Conservation (phyloP, 2,888 invertebrate species). For the Eucera pruinosa region DNA sequence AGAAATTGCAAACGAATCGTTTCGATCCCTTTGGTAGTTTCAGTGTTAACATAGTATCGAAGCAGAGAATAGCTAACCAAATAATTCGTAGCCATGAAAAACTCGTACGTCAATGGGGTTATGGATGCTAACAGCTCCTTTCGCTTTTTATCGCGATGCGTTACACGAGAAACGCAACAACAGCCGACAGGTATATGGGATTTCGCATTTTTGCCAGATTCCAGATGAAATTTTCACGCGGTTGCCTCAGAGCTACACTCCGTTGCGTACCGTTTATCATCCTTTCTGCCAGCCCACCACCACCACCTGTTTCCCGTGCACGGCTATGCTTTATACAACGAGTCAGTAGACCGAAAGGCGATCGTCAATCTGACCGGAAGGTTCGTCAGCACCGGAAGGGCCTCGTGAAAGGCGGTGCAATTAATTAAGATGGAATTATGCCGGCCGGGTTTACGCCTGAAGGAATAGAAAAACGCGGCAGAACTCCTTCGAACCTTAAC, state of each 20-base stretch:
- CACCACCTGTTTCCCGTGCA: slow-evolving; percentile 40
- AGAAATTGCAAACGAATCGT: no score
- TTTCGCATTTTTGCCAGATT: slow-evolving; percentile 19
- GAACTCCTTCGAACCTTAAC: neutral
- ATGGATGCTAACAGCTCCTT: neutral
- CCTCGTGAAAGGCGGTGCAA: slow-evolving; percentile 55
- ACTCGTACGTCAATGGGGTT: no score
- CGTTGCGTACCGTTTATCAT: slow-evolving; percentile 39
- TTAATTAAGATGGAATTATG: slow-evolving; percentile 59
- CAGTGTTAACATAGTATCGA: no score
- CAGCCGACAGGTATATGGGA: neutral
- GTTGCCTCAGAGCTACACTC: slow-evolving; percentile 9
- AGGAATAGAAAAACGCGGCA: slow-evolving; percentile 30
- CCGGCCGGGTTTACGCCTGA: slow-evolving; percentile 31
- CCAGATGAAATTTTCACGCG: slow-evolving; percentile 31
- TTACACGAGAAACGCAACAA: neutral
- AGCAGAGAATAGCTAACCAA: no score
- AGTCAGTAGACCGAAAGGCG: slow-evolving; percentile 59
- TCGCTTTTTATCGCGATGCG: neutral
- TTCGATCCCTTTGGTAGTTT: no score
- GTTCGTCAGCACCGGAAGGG: slow-evolving; percentile 47
- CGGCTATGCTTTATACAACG: slow-evolving; percentile 43
- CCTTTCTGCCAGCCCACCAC: slow-evolving; percentile 32
- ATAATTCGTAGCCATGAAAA: no score
- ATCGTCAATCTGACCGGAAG: slow-evolving; percentile 64